Evolutionary conservation across 64 coral and sea anemone genomes (phyloP).

Genomic region (Porites australiensis): DNA sequence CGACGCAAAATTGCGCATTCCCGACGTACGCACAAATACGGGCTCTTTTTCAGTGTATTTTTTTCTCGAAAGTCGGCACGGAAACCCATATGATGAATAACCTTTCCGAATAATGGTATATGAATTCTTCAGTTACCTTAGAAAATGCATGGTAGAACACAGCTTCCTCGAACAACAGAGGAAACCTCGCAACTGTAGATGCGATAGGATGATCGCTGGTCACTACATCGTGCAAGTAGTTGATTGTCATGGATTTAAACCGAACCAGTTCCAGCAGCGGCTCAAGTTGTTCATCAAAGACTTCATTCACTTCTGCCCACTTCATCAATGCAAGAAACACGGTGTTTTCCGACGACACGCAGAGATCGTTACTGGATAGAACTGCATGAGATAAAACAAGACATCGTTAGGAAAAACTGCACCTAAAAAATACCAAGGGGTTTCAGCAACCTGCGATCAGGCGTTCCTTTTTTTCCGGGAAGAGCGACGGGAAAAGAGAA

Average conservation of each 20-base stretch:
- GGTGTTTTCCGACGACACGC: slow-evolving; percentile 86
- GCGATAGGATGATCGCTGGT: slow-evolving; percentile 88
- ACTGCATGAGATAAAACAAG: slow-evolving; percentile 30
- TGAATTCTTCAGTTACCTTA: slow-evolving; percentile 47
- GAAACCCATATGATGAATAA: too few species aligned
- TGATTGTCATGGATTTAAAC: slow-evolving; percentile 85
- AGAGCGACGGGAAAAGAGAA: too few species aligned
- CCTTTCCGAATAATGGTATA: neutral
- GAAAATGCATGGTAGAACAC: slow-evolving; percentile 92
- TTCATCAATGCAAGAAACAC: slow-evolving; percentile 88
- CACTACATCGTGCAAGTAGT: slow-evolving; percentile 89
- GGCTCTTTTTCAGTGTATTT: too few species aligned
- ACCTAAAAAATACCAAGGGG: neutral
- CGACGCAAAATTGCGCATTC: too few species aligned
- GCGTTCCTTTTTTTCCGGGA: too few species aligned
- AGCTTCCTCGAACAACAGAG: slow-evolving; percentile 83
- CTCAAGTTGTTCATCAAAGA: slow-evolving; percentile 75
- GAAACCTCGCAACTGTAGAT: slow-evolving; percentile 76
- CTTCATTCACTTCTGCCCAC: slow-evolving; percentile 91
- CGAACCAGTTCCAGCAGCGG: slow-evolving; percentile 74
- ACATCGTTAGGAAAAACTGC: neutral
- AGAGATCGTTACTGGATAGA: slow-evolving; percentile 80
- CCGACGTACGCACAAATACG: too few species aligned
- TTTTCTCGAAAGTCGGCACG: too few species aligned
- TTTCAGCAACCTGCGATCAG: neutral